Base-by-base conservation (phyloP, 2,113 vertebrate species). In the Melospiza georgiana region DNA sequence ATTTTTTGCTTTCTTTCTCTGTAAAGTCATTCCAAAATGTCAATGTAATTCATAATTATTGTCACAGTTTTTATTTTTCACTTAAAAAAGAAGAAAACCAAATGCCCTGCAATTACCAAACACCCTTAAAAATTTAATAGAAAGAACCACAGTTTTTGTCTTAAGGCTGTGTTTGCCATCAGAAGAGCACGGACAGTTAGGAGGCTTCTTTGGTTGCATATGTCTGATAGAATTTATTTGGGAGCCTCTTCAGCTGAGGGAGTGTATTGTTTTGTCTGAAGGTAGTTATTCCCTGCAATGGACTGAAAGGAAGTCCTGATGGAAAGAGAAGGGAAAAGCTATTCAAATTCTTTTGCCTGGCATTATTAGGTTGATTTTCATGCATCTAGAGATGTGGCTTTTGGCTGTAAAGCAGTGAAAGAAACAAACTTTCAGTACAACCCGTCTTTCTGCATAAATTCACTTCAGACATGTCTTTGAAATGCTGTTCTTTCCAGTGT, bases 331-430 rank as follows among this genome's bases (percentile, higher is more conserved):
- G 44, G 71, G 55, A 55, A 63, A 87, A 83, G 46, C 83, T 73
- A 14, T 91, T 89, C 2, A 3, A 14, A 4, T 85, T 54, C 54
- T 90, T 93, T 86, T 59, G 57, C 87, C 55, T 88, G 61, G 48
- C 72, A 41, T 81, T 87, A 72, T 85, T 93, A 86, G 35, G 44
- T 90, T 95, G 90, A 93, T 94, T 91, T 95, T 88, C 86, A 77
- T 74, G 78, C 61, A 21, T 93, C 79, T 83, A 48, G 48, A 88
- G 71, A 91, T 67, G 75, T 58, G 90, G 57, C 79, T 94, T 94
- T 96, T 92, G 85, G 52, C 85, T 90, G 43, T 77, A 74, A 58
- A 90, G 79, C 68, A 49, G 55, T 49, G 72, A 58, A 90, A 88
- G 63, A 88, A 95, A 67, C 12, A 28, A 87, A 88, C 77, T 94